Percentiles rank a stretch among this genome's conserved stretches.
Conservation (phyloP, 2,113 vertebrate species). For the Urocolius indicus region DNA sequence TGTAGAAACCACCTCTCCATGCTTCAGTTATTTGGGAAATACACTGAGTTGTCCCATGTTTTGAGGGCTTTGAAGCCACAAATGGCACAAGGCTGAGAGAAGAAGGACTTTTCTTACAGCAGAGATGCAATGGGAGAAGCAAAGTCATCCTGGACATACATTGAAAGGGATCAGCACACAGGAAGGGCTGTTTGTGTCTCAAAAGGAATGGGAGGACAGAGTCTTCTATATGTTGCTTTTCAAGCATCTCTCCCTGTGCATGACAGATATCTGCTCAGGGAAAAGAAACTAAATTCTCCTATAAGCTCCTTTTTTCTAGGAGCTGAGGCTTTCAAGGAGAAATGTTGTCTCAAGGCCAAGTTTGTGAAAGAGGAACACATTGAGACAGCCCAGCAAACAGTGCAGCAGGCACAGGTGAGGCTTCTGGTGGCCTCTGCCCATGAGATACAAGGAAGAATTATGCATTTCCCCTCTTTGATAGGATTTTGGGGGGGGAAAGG, state of each 20-base stretch:
- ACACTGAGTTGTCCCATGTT: background rate
- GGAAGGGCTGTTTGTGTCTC: background rate
- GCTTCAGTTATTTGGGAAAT: background rate
- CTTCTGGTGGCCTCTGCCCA: background rate
- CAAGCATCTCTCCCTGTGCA: background rate
- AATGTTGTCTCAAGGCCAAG: background rate
- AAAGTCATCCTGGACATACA: background rate
- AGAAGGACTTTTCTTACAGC: background rate
- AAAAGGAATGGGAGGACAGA: background rate
- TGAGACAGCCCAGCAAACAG: fast-evolving
- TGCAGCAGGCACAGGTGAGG: fast-evolving
- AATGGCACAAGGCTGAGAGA: fast-evolving
- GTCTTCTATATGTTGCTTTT: background rate
- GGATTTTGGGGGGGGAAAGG: background rate
- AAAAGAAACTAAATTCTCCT: background rate
- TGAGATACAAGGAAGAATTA: fast-evolving
- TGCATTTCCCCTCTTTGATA: fast-evolving
- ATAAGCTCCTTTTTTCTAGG: background rate
- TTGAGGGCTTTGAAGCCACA: background rate
- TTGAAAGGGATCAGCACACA: background rate
- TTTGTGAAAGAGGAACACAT: fast-evolving
- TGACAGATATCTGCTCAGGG: background rate
- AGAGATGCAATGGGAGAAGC: background rate
- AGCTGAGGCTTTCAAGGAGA: background rate
- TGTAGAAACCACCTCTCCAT: background rate